Conservation (phyloP, 2,797 vertebrate genomes). For the Cyprinodon diabolis region DNA sequence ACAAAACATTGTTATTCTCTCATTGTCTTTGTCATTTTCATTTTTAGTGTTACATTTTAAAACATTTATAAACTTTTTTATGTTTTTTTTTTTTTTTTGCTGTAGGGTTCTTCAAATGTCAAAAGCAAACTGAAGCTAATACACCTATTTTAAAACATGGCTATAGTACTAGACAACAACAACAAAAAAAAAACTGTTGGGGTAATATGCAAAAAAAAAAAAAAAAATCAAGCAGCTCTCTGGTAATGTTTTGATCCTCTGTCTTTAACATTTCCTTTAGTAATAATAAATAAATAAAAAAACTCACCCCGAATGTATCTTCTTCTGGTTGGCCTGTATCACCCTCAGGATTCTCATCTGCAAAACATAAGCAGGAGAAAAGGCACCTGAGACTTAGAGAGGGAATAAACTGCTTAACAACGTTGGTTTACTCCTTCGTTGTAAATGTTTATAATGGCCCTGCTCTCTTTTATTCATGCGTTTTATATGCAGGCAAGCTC, state of each 20-base stretch:
- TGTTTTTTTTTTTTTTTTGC: background rate
- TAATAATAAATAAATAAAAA: constrained; percentile 45
- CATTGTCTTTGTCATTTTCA: no score
- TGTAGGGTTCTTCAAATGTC: background rate
- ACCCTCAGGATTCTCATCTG: constrained; percentile 80
- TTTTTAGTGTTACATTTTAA: no score
- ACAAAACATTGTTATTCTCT: no score
- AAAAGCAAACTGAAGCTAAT: no score
- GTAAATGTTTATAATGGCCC: constrained; percentile 11
- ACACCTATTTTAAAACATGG: no score
- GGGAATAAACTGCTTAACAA: constrained; percentile 14
- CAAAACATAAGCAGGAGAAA: constrained; percentile 47
- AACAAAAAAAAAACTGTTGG: background rate
- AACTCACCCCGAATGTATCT: constrained; percentile 97
- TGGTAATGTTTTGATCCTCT: constrained; percentile 20
- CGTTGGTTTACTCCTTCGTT: constrained; percentile 15
- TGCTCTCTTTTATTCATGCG: constrained; percentile 4
- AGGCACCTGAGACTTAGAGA: constrained; percentile 26
- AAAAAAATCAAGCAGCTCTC: background rate
- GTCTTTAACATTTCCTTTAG: constrained; percentile 44
- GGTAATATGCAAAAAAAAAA: background rate
- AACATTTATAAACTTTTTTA: no score
- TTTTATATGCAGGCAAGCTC: background rate
- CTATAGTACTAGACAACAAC: background rate
- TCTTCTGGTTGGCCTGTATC: constrained; percentile 92